Evolutionary conservation across 2,888 invertebrate genomes (phyloP).

Genomic region (Axea sp.): DNA sequence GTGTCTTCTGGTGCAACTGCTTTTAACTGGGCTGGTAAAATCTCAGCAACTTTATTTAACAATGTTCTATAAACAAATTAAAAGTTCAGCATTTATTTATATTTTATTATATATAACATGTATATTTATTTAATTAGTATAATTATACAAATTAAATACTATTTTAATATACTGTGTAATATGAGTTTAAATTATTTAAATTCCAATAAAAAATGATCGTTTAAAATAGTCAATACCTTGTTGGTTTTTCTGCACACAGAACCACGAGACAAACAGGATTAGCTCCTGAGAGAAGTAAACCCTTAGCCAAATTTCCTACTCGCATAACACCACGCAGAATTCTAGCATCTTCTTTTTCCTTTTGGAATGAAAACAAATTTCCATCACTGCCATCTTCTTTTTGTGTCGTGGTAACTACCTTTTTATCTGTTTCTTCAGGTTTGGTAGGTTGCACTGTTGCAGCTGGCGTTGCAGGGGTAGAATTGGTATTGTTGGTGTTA

Average conservation of each 20-base stretch:
- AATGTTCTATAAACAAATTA: constrained; percentile 81
- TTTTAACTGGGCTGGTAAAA: constrained; percentile 89
- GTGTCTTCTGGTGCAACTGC: constrained; percentile 86
- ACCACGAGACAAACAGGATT: constrained; percentile 95
- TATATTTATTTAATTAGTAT: too few relatives aligned
- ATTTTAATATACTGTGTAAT: too few relatives aligned
- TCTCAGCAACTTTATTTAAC: constrained; percentile 91
- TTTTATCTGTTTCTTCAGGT: constrained; percentile 81
- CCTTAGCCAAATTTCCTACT: constrained; percentile 94
- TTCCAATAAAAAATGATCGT: not conserved
- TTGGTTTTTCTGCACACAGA: constrained; percentile 96
- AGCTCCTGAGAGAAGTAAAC: constrained; percentile 93
- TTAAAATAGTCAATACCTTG: constrained; percentile 79
- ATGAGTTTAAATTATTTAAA: too few relatives aligned
- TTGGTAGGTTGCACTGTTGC: constrained; percentile 78
- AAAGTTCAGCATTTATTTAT: too few relatives aligned
- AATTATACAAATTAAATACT: too few relatives aligned
- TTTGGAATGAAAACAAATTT: constrained; percentile 84
- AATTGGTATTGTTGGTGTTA: constrained; percentile 34
- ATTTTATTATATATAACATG: too few relatives aligned
- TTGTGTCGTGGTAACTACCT: constrained; percentile 74
- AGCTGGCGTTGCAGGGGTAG: constrained; percentile 68
- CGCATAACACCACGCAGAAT: constrained; percentile 98
- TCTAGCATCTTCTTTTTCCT: constrained; percentile 84
- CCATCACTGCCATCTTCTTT: constrained; percentile 88